These are phyloP conservation scores for Agelas oroides DNA, from an alignment of 37 sponge, comb jelly and placozoan genomes.

Conservation along the genomic window DNA sequence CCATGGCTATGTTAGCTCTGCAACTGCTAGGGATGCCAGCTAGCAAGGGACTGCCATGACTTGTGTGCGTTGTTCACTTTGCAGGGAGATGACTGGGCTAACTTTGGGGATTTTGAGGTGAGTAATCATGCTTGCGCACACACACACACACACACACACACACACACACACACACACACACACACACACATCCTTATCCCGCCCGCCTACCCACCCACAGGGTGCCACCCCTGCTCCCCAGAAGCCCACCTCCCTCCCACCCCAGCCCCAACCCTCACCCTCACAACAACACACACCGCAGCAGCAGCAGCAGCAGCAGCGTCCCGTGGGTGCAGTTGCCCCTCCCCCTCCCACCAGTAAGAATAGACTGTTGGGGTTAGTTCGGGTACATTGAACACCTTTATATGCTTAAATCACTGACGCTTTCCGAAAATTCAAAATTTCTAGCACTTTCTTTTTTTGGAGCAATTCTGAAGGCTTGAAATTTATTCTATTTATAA, in stretches of 20 bases:
- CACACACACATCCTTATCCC: slow-evolving; percentile 2
- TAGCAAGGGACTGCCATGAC: too few relatives aligned
- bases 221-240: slow-evolving; percentile 32
- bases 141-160: slow-evolving; percentile 6
- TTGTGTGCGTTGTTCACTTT: background rate
- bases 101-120: slow-evolving; percentile 87
- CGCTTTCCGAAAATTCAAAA: background rate
- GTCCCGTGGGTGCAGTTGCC: slow-evolving; percentile 25
- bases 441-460: background rate
- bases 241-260: background rate
- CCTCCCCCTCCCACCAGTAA: slow-evolving; percentile 46
- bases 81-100: slow-evolving; percentile 80
- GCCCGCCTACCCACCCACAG: too few relatives aligned
- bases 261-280: background rate
- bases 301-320: slow-evolving; percentile 28
- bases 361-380: background rate
- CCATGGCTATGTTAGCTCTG: too few relatives aligned
- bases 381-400: too few relatives aligned
- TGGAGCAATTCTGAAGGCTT: too few relatives aligned
- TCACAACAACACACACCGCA: background rate
- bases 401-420: too few relatives aligned
- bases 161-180: background rate
- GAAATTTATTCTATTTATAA: too few relatives aligned
- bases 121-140: slow-evolving; percentile 2
- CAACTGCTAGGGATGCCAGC: too few relatives aligned